Percentiles rank a stretch among this genome's conserved stretches.
Conservation (phyloP, 2,797 vertebrate species). For the Scolopax bukidnonensis region DNA sequence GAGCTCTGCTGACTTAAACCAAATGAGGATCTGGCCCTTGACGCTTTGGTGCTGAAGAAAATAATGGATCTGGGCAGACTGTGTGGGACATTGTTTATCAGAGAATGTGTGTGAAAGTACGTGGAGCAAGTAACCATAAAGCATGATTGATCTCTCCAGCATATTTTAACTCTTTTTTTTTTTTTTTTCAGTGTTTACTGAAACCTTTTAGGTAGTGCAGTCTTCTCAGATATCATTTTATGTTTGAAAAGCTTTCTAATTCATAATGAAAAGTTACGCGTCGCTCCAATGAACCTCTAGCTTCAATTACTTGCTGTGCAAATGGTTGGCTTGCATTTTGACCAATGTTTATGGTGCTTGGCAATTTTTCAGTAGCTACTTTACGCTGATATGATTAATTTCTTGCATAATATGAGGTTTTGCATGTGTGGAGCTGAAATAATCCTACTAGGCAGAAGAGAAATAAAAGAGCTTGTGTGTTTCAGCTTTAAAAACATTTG, state of each 20-base stretch:
- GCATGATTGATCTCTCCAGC: constrained; percentile 75
- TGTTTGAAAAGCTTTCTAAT: constrained; percentile 80
- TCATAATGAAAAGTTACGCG: constrained; percentile 78
- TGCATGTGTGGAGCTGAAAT: constrained; percentile 75
- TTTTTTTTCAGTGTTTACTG: constrained; percentile 64
- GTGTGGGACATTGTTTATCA: constrained; percentile 78
- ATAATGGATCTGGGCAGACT: constrained; percentile 75
- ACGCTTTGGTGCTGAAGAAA: constrained; percentile 72
- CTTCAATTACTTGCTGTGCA: constrained; percentile 78
- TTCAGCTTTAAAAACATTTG: constrained; percentile 79
- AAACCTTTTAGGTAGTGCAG: constrained; percentile 79
- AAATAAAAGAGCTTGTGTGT: constrained; percentile 74
- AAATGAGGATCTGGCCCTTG: constrained; percentile 63
- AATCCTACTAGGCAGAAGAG: constrained; percentile 72
- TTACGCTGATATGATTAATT: constrained; percentile 84
- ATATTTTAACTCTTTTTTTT: constrained; percentile 73
- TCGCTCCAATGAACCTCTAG: constrained; percentile 70
- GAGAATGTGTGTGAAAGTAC: constrained; percentile 65
- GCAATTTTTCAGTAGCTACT: constrained; percentile 83
- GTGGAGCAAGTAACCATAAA: constrained; percentile 66
- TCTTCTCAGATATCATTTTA: constrained; percentile 76
- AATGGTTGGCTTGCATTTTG: constrained; percentile 80
- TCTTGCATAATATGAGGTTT: constrained; percentile 75
- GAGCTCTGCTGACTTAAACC: constrained; percentile 59
- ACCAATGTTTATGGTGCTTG: constrained; percentile 84